Evolutionary conservation across 2,888 invertebrate species (phyloP).

Genomic region (Drosophila mayaguana): DNA sequence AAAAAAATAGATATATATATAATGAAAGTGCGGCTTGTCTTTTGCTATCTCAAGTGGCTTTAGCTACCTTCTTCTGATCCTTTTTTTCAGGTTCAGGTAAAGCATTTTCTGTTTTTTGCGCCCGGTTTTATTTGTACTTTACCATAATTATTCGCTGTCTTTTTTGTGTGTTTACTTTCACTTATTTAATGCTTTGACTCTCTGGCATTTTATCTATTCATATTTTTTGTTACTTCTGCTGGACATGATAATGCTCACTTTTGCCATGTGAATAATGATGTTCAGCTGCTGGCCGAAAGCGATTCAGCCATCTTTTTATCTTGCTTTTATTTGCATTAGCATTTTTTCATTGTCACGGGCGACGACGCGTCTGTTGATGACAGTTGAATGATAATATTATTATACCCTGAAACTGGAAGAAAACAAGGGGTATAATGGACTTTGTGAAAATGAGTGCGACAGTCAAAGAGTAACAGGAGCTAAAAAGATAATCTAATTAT

Average conservation of each 20-base stretch:
- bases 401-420: background rate
- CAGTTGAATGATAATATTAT: conserved; percentile 59
- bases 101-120: background rate
- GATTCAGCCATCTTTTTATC: conserved; percentile 29
- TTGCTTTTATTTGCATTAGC: conserved; percentile 26
- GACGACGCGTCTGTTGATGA: conserved; percentile 57
- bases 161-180: conserved; percentile 14
- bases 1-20: background rate
- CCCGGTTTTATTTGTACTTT: conserved; percentile 8
- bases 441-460: background rate
- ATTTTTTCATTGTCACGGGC: conserved; percentile 60
- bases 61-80: background rate
- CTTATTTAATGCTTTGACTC: conserved; percentile 6
- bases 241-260: conserved; percentile 66
- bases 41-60: background rate
- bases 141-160: conserved; percentile 6
- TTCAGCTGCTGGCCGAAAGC: conserved; percentile 58
- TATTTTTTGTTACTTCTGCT: conserved; percentile 22
- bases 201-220: conserved; percentile 5
- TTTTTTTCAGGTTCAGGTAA: conserved; percentile 2
- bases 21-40: conserved; percentile 9
- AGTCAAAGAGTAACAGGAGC: background rate
- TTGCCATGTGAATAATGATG: conserved; percentile 71
- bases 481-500: background rate
- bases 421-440: background rate